These are phyloP conservation scores for Leptogaster cylindrica DNA, from an alignment of 2,888 invertebrate genomes.

Conservation along the genomic window DNA sequence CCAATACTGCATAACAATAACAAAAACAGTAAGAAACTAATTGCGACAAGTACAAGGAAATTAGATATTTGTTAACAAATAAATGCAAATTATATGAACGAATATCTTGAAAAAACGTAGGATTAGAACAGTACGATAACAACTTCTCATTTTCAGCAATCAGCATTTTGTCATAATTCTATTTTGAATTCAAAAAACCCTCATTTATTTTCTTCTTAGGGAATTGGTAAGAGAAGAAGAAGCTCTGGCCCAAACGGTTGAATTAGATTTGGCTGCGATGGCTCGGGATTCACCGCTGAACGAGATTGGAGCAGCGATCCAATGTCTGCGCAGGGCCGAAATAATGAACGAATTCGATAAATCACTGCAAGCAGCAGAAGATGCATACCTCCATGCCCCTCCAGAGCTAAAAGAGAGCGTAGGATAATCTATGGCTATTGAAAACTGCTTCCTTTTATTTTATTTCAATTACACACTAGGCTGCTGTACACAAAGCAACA, in stretches of 20 bases:
- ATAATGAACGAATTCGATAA: slow-evolving; percentile 45
- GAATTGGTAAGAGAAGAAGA: slow-evolving; percentile 47
- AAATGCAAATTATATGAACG: no score
- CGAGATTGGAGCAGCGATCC: slow-evolving; percentile 41
- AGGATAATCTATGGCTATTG: neutral
- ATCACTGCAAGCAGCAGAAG: slow-evolving; percentile 45
- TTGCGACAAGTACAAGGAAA: neutral
- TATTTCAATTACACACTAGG: slow-evolving; percentile 21
- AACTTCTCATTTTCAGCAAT: neutral
- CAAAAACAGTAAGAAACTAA: neutral
- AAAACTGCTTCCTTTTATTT: neutral
- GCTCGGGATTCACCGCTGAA: slow-evolving; percentile 40
- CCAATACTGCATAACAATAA: no score
- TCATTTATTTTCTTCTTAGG: no score
- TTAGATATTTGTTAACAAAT: neutral
- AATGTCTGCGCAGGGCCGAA: slow-evolving; percentile 42
- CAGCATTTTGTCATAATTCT: no score
- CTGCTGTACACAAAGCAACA: slow-evolving; percentile 42
- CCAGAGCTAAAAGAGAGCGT: slow-evolving; percentile 44
- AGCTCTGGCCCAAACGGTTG: slow-evolving; percentile 34
- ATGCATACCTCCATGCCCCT: slow-evolving; percentile 42
- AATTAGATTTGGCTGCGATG: slow-evolving; percentile 39
- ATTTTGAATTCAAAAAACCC: no score
- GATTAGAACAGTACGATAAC: no score
- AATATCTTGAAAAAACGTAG: neutral